Evolutionary conservation across 2,113 vertebrate genomes (phyloP).

Genomic region (Podarcis cretensis): DNA sequence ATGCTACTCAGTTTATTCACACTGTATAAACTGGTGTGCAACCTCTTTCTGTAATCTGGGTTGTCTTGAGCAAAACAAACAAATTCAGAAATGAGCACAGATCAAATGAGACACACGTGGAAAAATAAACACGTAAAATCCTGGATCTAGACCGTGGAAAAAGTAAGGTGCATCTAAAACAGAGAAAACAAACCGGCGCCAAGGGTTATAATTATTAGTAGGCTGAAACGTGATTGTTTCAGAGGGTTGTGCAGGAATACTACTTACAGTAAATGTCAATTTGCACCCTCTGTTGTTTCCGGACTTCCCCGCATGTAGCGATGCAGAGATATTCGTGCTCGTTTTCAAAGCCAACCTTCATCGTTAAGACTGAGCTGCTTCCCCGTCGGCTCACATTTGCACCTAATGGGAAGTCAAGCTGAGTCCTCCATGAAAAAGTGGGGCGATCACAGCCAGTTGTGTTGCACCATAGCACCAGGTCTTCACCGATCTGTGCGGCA

Average conservation of each 20-base stretch:
- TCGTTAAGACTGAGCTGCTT: constrained; percentile 65
- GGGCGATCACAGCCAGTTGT: constrained; percentile 70
- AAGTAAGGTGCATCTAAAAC: neutral
- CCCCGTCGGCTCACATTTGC: constrained; percentile 40
- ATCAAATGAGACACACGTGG: neutral
- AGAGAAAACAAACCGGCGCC: neutral
- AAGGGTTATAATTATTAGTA: neutral
- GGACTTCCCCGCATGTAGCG: constrained; percentile 57
- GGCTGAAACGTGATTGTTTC: neutral
- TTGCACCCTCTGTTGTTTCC: constrained; percentile 59
- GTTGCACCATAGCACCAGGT: constrained; percentile 60
- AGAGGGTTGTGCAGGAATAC: neutral
- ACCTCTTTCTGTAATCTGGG: neutral
- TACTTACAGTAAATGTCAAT: constrained; percentile 81
- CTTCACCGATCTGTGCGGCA: constrained; percentile 65
- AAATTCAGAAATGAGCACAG: neutral
- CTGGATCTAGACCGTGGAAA: neutral
- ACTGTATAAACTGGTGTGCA: neutral
- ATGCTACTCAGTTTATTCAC: neutral
- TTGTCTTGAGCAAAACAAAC: neutral
- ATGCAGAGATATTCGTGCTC: constrained; percentile 73
- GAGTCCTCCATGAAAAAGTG: constrained; percentile 75
- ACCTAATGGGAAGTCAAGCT: constrained; percentile 66
- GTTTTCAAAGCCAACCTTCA: constrained; percentile 62
- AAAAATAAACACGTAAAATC: neutral